Evolutionary conservation across 2,797 vertebrate genomes (phyloP), one percentile per base, ranked within the genome.

Genomic region (Hozukius guyotensis): DNA sequence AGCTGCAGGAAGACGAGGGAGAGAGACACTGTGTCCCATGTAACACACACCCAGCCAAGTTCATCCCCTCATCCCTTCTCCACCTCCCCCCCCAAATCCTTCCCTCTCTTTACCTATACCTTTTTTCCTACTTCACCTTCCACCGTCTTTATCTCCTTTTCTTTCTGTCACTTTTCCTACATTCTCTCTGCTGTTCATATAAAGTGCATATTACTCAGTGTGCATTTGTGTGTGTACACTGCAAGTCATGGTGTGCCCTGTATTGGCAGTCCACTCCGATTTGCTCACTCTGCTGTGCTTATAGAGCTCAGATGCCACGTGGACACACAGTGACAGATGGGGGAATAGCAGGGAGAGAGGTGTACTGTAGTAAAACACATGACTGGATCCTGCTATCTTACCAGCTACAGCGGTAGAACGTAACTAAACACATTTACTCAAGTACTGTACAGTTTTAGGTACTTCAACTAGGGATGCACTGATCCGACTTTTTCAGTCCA

Each of bases 271-370:
- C 80, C 73, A 74, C 76, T 78, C 81, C 13, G 67, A 78, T 88
- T 82, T 77, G 74, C 75, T 89, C 87, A 77, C 83, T 91, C 81
- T 66, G 80, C 76, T 83, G 83, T 80, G 73, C 62, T 77, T 38
- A 38, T 38, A 29, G 11, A 76, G 76, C 82, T 80, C 82, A 77
- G 73, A 80, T 79, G 61, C 86, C 81, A 75, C 4, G n/a, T 80
- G 88, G 85, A 32, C 57, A 49, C 71, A 75, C 61, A 29, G 80
- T 27, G 87, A 73, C 92, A 94, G 93, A 92, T 92, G 93, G 93
- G 86, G 77, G 63, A 84, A 62, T 86, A 81, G 89, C 88, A 77
- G 93, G 94, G 66, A 83, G 71, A 80, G 66, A 62, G 82, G 83
- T 78, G 82, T 38, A 38, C 36, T 38, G 0, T 36, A 57, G 71